Evolutionary conservation across 1,140 invertebrate species (phyloP).

Genomic region (Acromyrmex heyeri): DNA sequence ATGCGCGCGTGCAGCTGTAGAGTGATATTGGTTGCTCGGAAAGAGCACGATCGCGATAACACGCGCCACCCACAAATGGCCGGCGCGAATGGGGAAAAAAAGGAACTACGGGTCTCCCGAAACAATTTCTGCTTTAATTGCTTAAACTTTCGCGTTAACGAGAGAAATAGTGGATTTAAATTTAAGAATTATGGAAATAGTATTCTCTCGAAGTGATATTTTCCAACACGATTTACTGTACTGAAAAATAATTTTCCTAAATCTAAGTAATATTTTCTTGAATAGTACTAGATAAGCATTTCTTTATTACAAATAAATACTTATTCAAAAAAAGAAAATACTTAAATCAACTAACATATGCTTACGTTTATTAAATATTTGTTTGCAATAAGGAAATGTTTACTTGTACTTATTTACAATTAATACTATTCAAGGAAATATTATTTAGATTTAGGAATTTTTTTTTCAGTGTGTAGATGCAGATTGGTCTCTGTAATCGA

Average conservation of each 20-base stretch:
- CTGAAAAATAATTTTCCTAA: too few relatives aligned
- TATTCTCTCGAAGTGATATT: not conserved
- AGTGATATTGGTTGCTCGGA: slow-evolving; percentile 51
- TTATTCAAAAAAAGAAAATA: too few relatives aligned
- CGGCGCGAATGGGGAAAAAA: not conserved
- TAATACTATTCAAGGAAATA: too few relatives aligned
- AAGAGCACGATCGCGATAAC: slow-evolving; percentile 55
- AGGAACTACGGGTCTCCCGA: not conserved
- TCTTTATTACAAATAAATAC: too few relatives aligned
- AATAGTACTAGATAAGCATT: too few relatives aligned
- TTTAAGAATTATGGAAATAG: not conserved
- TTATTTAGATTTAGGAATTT: too few relatives aligned
- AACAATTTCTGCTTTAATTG: slow-evolving; percentile 29
- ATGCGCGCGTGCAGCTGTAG: slow-evolving; percentile 57
- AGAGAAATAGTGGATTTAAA: not conserved
- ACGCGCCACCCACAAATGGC: slow-evolving; percentile 19
- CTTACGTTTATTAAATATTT: too few relatives aligned
- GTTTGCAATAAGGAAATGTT: too few relatives aligned
- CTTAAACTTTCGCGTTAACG: not conserved
- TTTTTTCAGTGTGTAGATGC: too few relatives aligned
- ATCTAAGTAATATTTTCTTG: too few relatives aligned
- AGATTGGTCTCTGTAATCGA: not conserved
- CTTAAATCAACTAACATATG: too few relatives aligned
- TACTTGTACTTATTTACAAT: too few relatives aligned
- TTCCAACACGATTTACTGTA: not conserved